Percentiles rank a stretch among this genome's conserved stretches.
phyloP scores from a whole-genome alignment of 2,888 invertebrate species.

The Labia minor region DNA sequence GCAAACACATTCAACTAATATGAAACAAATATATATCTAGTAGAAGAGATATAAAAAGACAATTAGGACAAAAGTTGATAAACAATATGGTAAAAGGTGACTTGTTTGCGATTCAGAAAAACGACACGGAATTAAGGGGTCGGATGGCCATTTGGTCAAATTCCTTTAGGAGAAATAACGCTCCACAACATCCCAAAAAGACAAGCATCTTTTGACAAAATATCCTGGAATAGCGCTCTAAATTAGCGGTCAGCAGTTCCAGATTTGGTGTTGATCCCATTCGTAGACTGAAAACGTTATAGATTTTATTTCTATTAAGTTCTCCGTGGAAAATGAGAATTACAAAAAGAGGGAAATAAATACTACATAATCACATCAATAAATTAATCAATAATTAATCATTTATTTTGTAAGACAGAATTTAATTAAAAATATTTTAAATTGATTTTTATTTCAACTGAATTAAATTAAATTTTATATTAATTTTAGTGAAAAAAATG shows the following conservation, averaged over 20 bases:
- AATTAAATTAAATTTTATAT: neutral
- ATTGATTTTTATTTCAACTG: too few species aligned
- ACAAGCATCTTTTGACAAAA: neutral
- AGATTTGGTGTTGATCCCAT: neutral
- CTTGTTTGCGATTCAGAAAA: too few species aligned
- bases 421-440: too few species aligned
- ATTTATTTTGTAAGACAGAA: too few species aligned
- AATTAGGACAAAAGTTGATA: too few species aligned
- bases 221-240: neutral
- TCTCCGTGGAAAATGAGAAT: neutral
- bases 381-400: neutral
- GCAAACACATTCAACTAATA: too few species aligned
- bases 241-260: too few species aligned
- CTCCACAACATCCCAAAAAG: neutral
- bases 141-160: neutral
- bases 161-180: neutral
- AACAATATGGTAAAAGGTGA: too few species aligned
- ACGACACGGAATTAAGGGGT: too few species aligned
- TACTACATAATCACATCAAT: neutral
- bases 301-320: neutral
- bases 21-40: too few species aligned
- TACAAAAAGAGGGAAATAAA: neutral
- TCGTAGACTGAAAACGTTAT: neutral
- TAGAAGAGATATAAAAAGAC: too few species aligned
- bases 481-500: neutral